These are phyloP conservation scores for Leucoraja ocellata DNA, from an alignment of 2,797 vertebrate species.

Conservation along the genomic window DNA sequence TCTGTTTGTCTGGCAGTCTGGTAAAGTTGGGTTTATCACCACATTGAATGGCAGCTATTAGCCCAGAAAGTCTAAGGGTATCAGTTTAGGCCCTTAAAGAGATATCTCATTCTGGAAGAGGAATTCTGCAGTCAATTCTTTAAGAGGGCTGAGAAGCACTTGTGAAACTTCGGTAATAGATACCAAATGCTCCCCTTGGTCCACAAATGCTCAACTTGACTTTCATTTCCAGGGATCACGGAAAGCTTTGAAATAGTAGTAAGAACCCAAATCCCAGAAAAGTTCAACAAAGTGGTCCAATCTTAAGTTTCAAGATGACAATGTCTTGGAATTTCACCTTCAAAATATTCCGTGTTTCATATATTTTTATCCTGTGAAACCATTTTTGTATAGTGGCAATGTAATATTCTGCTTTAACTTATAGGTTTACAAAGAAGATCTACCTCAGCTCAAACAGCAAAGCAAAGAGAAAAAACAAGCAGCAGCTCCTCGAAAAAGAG, in stretches of 20 bases:
- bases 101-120: neutral
- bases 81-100: neutral
- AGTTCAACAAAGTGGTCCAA: neutral
- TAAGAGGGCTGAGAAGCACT: neutral
- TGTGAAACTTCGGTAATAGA: neutral
- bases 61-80: neutral
- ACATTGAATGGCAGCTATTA: neutral
- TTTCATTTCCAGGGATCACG: neutral
- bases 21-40: neutral
- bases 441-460: conserved; percentile 87
- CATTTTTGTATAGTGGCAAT: neutral
- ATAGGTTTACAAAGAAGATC: conserved; percentile 96
- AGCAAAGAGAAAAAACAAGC: conserved; percentile 76
- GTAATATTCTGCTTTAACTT: conserved; percentile 42
- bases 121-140: neutral
- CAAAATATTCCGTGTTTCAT: neutral
- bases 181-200: neutral
- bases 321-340: neutral
- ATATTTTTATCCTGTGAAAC: neutral
- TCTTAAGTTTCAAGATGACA: neutral
- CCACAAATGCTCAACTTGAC: neutral
- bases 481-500: conserved; percentile 80
- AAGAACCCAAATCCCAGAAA: neutral
- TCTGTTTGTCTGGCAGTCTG: neutral
- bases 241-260: neutral